These are phyloP conservation scores for Lasioglossum pauxillum DNA, from an alignment of 2,888 invertebrate genomes.

Conservation along the genomic window DNA sequence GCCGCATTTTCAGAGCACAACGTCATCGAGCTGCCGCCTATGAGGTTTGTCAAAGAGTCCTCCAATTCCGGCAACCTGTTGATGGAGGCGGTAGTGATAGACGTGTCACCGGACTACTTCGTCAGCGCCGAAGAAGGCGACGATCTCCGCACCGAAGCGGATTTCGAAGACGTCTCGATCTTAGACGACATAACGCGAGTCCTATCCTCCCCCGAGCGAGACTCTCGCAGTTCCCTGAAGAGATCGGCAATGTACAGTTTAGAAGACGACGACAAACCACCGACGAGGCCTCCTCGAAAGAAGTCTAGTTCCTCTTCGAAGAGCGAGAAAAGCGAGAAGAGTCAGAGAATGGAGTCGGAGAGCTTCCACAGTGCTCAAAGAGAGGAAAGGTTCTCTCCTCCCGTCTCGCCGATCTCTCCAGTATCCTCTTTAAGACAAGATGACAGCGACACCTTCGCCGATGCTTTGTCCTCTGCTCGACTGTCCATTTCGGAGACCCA, in stretches of 20 bases:
- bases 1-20: constrained; percentile 88
- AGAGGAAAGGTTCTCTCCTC: constrained; percentile 58
- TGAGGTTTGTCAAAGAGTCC: constrained; percentile 95
- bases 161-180: constrained; percentile 93
- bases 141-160: constrained; percentile 94
- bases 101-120: constrained; percentile 94
- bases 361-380: constrained; percentile 82
- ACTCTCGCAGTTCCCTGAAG: constrained; percentile 61
- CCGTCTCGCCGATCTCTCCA: constrained; percentile 61
- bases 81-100: constrained; percentile 96
- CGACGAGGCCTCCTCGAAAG: constrained; percentile 87
- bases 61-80: constrained; percentile 94
- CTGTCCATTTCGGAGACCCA: constrained; percentile 65
- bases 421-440: constrained; percentile 74
- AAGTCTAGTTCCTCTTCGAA: constrained; percentile 86
- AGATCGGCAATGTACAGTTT: constrained; percentile 52
- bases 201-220: constrained; percentile 71
- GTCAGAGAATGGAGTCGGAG: constrained; percentile 77
- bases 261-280: constrained; percentile 86
- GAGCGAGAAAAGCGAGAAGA: constrained; percentile 83
- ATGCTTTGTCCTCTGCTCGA: constrained; percentile 77
- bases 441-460: constrained; percentile 82
- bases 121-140: constrained; percentile 92
- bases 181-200: constrained; percentile 88
- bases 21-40: constrained; percentile 93